phyloP scores from a whole-genome alignment of 2,888 invertebrate species.

The Euplagia quadripunctaria region DNA sequence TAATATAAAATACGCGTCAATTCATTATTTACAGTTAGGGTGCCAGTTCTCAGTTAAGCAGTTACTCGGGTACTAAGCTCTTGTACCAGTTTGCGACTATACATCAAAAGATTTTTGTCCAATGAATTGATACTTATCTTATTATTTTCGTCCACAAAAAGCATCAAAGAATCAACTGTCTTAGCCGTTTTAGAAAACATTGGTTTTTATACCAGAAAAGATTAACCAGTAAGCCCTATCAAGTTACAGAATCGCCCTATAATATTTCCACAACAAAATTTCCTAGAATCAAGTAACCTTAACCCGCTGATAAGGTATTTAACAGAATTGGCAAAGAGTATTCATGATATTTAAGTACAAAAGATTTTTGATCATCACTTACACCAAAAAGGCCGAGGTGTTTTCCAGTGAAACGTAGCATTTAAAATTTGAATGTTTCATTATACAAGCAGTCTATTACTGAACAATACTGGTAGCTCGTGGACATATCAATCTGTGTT shows the following conservation, averaged over 20 bases:
- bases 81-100: background rate
- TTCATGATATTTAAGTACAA: background rate
- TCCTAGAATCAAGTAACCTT: background rate
- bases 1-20: too few relatives aligned
- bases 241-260: background rate
- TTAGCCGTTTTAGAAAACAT: background rate
- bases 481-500: slow-evolving; percentile 59
- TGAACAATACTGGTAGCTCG: slow-evolving; percentile 19
- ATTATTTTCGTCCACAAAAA: background rate
- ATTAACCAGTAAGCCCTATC: background rate
- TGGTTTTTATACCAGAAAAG: background rate
- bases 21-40: too few relatives aligned
- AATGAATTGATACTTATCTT: background rate
- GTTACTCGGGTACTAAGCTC: too few relatives aligned
- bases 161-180: background rate
- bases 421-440: background rate
- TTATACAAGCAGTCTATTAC: background rate
- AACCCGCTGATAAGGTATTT: background rate
- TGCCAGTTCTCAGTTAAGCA: too few relatives aligned
- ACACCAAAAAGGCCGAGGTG: background rate
- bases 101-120: background rate
- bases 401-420: background rate
- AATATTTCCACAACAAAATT: background rate
- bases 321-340: background rate
- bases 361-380: background rate